Percentiles rank a stretch among this genome's conserved stretches.
Evolutionary conservation across 2,113 vertebrate genomes (phyloP).

Genomic region (Gavialis gangeticus): DNA sequence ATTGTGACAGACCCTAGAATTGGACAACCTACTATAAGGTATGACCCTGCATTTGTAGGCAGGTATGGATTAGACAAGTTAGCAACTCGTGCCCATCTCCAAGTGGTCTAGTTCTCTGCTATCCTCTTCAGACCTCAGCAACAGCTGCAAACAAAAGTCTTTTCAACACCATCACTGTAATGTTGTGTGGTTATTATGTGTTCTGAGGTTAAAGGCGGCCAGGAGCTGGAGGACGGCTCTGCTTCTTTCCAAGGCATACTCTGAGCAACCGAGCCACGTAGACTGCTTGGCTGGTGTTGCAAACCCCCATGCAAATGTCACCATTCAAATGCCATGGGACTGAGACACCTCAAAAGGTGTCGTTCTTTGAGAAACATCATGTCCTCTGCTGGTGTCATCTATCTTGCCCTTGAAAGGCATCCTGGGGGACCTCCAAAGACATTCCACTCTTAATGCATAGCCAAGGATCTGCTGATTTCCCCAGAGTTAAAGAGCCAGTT

Average conservation of each 20-base stretch:
- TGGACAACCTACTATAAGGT: fast-evolving
- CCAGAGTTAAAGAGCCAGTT: not conserved
- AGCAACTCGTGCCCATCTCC: not conserved
- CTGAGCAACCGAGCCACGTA: not conserved
- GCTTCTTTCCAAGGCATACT: not conserved
- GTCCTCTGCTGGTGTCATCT: not conserved
- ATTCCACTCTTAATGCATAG: fast-evolving
- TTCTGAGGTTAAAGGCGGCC: not conserved
- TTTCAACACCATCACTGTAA: not conserved
- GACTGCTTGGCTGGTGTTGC: fast-evolving
- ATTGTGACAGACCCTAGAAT: not conserved
- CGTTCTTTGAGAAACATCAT: not conserved
- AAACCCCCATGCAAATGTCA: not conserved
- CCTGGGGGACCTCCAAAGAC: not conserved
- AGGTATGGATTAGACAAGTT: not conserved
- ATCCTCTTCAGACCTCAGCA: not conserved
- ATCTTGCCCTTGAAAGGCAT: not conserved
- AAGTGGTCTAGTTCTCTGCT: not conserved
- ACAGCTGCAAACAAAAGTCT: not conserved
- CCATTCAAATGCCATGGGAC: not conserved
- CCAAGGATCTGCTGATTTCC: not conserved
- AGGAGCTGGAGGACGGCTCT: not conserved
- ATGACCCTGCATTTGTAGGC: not conserved
- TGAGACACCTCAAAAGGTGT: fast-evolving
- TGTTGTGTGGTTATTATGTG: no score